Evolutionary conservation across 2,113 vertebrate genomes (phyloP), one percentile per base, ranked within the genome.

Genomic region (Lethenteron reissneri): DNA sequence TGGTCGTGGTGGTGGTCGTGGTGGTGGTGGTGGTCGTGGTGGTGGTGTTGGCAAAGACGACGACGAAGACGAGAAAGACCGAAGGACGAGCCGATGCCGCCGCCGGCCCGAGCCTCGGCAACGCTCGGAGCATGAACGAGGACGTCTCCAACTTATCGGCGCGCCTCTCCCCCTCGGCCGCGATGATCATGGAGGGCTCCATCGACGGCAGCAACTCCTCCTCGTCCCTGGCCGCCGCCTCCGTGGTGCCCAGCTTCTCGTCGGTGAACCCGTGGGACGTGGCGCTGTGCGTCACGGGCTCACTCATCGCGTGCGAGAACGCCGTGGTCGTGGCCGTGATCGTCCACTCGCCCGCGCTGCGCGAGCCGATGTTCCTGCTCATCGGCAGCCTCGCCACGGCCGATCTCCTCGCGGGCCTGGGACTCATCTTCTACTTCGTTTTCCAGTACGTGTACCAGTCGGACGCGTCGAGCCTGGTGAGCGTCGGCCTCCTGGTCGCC

Each of bases 241-340:
- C 79, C 14, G 78, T 76, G 9, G 77, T 83, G 2, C 78, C 84
- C 0, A 41, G 41, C 60, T 64, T 64, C 14, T 15, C 14, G 4
- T 75, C 84, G 56, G 82, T 95, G 74, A 96, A 91, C 77, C 94
- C 83, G 0, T 97, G 92, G 92, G 91, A 94, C 0, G 83, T 95
- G 3, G 82, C 81, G 10, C 81, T 94, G 71, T 95, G 90, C 70
- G 58, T 89, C 72, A 94, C 89, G 0, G 89, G 91, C n/a, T 88
- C 87, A 15, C 72, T 92, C 57, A 92, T 95, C 72, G 85, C 83
- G 75, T 84, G 85, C 0, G 91, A 96, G 77, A 97, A 96, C 0
- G 88, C 88, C 0, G 64, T 94, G 0, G 86, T 97, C 17, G 85
- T 96, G 73, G 86, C 86, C 71, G 82, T 87, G 57, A 89, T 97